These are phyloP conservation scores for Hipparchia sbordonii DNA, from an alignment of 2,888 invertebrate species.

Conservation along the genomic window DNA sequence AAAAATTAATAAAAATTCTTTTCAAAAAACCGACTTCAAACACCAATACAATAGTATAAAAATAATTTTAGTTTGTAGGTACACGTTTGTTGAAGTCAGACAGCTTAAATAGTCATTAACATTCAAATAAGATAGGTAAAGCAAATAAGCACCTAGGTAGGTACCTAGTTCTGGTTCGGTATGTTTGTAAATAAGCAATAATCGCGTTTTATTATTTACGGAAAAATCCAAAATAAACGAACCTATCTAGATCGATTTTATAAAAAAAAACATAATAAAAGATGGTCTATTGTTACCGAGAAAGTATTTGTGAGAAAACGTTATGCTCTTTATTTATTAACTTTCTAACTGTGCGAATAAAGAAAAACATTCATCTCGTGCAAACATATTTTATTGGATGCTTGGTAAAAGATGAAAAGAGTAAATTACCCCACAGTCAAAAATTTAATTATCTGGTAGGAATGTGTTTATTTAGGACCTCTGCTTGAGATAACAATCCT, in stretches of 20 bases:
- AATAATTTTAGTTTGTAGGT: too few species aligned
- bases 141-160: too few species aligned
- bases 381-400: conserved; percentile 11
- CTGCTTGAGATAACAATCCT: conserved; percentile 30
- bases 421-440: not conserved
- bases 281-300: conserved; percentile 12
- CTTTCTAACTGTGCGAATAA: conserved; percentile 25
- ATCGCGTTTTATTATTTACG: too few species aligned
- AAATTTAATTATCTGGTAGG: not conserved
- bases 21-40: too few species aligned
- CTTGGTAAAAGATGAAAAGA: not conserved
- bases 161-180: too few species aligned
- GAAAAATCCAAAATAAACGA: not conserved
- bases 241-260: not conserved
- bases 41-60: too few species aligned
- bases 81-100: too few species aligned
- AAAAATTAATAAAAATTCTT: too few species aligned
- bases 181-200: too few species aligned
- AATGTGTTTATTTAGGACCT: conserved; percentile 26
- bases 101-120: too few species aligned
- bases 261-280: conserved; percentile 3
- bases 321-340: conserved; percentile 19
- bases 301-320: conserved; percentile 20
- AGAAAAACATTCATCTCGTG: conserved; percentile 12
- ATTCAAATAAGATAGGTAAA: too few species aligned